phyloP scores from a whole-genome alignment of 2,113 vertebrate genomes.

The Mormyrus lacerda region DNA sequence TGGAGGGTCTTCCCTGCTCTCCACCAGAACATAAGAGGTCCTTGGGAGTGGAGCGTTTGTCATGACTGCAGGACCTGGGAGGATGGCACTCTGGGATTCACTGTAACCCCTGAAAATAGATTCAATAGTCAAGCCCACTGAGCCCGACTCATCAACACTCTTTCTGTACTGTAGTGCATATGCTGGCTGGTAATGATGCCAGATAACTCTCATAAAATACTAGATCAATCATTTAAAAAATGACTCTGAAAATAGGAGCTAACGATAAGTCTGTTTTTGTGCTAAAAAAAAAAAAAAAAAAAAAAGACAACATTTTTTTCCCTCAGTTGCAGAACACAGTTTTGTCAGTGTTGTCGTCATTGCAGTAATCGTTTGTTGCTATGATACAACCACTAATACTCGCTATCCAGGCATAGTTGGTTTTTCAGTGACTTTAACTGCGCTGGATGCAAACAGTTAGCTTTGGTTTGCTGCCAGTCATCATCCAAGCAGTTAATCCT shows the following conservation, averaged over 20 bases:
- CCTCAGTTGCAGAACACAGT: not conserved
- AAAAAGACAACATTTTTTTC: not conserved
- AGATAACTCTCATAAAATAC: not conserved
- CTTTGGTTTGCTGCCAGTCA: not conserved
- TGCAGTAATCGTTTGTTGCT: not conserved
- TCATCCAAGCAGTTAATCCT: not conserved
- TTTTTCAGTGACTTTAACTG: not conserved
- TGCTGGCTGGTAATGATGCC: not conserved
- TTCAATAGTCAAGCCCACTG: not conserved
- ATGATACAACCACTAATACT: not conserved
- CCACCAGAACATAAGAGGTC: not conserved
- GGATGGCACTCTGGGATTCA: conserved; percentile 45
- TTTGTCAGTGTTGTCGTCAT: not conserved
- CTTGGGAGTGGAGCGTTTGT: conserved; percentile 25
- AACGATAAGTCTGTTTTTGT: not conserved
- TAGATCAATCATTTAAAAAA: not conserved
- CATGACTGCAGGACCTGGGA: conserved; percentile 28
- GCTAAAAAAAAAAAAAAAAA: not conserved
- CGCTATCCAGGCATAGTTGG: not conserved
- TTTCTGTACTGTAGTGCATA: not conserved
- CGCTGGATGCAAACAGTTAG: not conserved
- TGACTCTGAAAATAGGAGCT: not conserved
- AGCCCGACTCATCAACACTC: not conserved
- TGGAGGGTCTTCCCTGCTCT: not conserved
- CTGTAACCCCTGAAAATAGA: conserved; percentile 35